These are phyloP conservation scores for Bugula neritina DNA, from an alignment of 2,888 invertebrate species.

Conservation along the genomic window DNA sequence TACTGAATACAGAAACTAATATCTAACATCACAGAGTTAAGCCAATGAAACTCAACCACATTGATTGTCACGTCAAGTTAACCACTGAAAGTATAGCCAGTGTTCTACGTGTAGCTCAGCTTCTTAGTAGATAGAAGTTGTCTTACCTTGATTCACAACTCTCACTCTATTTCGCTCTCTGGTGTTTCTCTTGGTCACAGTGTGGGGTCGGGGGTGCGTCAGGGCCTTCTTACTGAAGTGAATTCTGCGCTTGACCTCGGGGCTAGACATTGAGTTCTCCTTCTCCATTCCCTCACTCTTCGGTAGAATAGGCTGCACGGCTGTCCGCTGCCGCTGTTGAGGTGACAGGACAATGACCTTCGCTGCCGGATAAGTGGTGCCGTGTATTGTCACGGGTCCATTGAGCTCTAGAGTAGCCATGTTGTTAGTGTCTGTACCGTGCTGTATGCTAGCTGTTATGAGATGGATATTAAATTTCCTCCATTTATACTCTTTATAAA, in stretches of 20 bases:
- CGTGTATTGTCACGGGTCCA: neutral
- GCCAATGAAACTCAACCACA: no score
- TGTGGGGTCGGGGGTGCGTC: constrained; percentile 16
- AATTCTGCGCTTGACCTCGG: neutral
- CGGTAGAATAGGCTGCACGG: neutral
- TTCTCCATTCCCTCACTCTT: neutral
- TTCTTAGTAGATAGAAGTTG: no score
- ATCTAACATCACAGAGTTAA: no score
- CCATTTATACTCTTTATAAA: neutral
- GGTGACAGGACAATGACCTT: neutral
- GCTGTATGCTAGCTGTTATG: neutral
- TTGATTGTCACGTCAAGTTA: no score
- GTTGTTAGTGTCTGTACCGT: neutral
- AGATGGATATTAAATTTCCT: no score
- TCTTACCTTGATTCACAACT: constrained; percentile 26
- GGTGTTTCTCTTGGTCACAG: constrained; percentile 21
- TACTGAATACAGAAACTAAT: no score
- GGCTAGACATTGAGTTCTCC: neutral
- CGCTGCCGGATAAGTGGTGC: neutral
- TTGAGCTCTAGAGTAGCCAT: neutral
- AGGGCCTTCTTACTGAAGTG: constrained; percentile 24
- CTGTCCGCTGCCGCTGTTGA: neutral
- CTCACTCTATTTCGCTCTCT: constrained; percentile 24
- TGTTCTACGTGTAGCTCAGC: no score
- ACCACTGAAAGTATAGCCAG: no score